phyloP scores from a whole-genome alignment of 1,140 invertebrate species.

The Trichogramma pretiosum region DNA sequence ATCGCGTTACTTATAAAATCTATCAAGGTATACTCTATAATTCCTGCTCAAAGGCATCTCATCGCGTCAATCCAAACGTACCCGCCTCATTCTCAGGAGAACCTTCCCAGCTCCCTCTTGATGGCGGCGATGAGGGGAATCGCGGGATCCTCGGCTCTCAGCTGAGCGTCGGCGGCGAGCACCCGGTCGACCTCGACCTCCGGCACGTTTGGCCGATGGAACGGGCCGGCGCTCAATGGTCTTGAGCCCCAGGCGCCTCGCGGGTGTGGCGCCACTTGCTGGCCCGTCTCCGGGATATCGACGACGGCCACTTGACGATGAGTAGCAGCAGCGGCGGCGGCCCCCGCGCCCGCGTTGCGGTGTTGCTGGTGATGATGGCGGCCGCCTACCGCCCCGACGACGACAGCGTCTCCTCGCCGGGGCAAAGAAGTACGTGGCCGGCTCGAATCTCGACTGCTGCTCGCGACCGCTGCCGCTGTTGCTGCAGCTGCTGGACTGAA shows the following conservation, averaged over 20 bases:
- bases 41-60: too few species aligned
- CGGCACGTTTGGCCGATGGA: conserved; percentile 46
- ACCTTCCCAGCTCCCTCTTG: conserved; percentile 52
- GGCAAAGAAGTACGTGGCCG: too few species aligned
- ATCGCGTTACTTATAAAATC: too few species aligned
- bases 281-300: conserved; percentile 30
- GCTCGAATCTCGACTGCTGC: too few species aligned
- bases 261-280: conserved; percentile 24
- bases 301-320: conserved; percentile 18
- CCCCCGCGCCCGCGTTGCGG: too few species aligned
- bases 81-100: conserved; percentile 24
- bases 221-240: conserved; percentile 53
- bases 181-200: conserved; percentile 43
- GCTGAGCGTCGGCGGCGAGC: conserved; percentile 40
- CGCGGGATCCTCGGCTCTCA: conserved; percentile 50
- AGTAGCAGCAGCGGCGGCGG: conserved; percentile 38
- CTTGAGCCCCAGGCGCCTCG: conserved; percentile 47
- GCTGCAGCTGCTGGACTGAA: too few species aligned
- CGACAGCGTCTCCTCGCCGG: conserved; percentile 25
- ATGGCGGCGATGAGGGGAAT: conserved; percentile 56
- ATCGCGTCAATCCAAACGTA: too few species aligned
- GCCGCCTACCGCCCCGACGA: conserved; percentile 21
- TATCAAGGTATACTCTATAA: too few species aligned
- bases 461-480: too few species aligned
- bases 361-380: too few species aligned